Evolutionary conservation across 2,888 invertebrate genomes (phyloP).

Genomic region (Ditula angustiorana): DNA sequence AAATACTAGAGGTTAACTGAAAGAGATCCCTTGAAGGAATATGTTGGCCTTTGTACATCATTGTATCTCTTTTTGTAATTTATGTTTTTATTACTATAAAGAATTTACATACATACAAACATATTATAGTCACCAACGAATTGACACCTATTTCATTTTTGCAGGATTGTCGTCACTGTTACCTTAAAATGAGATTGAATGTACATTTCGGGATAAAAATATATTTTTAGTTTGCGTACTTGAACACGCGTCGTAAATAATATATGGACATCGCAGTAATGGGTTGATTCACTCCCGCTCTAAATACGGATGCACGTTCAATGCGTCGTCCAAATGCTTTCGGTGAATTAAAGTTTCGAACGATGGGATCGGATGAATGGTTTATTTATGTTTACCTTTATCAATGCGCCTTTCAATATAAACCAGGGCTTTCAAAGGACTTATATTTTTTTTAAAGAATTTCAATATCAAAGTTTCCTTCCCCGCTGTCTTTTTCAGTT

Average conservation of each 20-base stretch:
- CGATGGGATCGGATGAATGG: not conserved
- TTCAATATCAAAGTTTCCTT: constrained; percentile 5
- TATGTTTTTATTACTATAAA: no score
- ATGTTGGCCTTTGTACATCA: no score
- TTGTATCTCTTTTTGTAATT: no score
- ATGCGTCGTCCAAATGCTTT: constrained; percentile 1
- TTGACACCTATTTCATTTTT: no score
- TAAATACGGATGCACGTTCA: constrained; percentile 16
- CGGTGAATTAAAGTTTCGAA: constrained; percentile 6
- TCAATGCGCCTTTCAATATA: not conserved
- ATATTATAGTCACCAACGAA: no score
- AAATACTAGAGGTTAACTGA: no score
- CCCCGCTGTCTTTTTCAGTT: not conserved
- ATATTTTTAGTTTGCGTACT: constrained; percentile 6
- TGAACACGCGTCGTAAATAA: constrained; percentile 22
- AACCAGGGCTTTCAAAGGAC: not conserved
- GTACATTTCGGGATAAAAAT: no score
- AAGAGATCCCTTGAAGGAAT: no score
- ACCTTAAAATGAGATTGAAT: no score
- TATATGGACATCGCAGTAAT: constrained; percentile 10
- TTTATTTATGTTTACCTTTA: constrained; percentile 1
- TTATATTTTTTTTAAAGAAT: not conserved
- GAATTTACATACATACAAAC: no score
- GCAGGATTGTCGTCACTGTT: no score
- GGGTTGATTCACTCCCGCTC: constrained; percentile 21